Evolutionary conservation across 2,113 vertebrate species (phyloP), one percentile per base, ranked within the genome.

Genomic region (Menidia beryllina): DNA sequence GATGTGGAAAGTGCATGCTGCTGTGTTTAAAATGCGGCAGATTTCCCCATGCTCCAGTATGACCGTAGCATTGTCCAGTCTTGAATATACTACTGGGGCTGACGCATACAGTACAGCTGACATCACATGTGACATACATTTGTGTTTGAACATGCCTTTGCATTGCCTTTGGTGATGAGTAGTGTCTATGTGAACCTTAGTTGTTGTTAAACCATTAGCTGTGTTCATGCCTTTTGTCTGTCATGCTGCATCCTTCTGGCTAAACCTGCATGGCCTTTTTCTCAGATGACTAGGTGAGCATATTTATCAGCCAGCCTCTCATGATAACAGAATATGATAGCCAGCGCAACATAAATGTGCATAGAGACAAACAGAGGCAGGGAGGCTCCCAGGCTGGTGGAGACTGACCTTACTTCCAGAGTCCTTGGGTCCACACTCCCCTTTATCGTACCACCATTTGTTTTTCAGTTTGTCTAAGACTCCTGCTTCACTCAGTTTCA

Each of bases 401-500:
- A 91, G 92, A 99, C 97, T 99, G 95, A 99, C 98, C 98, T 99
- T 99, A 97, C 97, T 99, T 98, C 98, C 98, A 92, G 98, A 99
- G 97, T 99, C 98, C 97, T 98, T 99, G 96, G 96, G 79, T 97
- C 98, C 98, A 95, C 98, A 99, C 97, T 99, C 97, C 94, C 98
- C 98, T 96, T 99, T 99, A 99, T 99, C 97, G 98, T 99, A 99
- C 98, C 98, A 99, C 98, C 98, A 99, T 98, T 99, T 99, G 97
- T 97, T 99, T 99, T 99, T 99, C 97, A 99, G 98, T 97, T 99
- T 99, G 98, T 98, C 97, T 99, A 99, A 99, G 98, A 98, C 94
- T 96, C 98, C 97, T 97, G 95, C 95, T 96, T 99, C 98, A 97
- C 98, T 99, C 97, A 99, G 97, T 99, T 98, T 99, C 97, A 99